These are phyloP conservation scores for Heliocidaris erythrogramma DNA, from an alignment of 35 echinoderm and acorn worm species.

Conservation along the genomic window DNA sequence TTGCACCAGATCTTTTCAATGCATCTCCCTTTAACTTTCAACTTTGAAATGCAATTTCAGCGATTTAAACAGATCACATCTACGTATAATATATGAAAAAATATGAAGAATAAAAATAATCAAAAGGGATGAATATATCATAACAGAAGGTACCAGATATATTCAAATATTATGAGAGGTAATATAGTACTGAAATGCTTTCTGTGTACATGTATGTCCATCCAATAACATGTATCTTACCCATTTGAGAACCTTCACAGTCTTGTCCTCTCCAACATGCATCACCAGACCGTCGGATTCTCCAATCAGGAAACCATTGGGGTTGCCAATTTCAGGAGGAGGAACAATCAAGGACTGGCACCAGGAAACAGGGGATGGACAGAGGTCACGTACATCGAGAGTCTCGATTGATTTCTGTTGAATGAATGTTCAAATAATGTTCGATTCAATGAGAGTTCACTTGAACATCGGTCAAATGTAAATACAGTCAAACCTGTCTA, in stretches of 20 bases:
- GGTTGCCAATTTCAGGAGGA: neutral
- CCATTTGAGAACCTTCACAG: neutral
- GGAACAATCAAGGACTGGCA: neutral
- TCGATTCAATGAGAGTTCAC: neutral
- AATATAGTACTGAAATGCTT: no score
- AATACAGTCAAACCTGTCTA: neutral
- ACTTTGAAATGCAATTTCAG: no score
- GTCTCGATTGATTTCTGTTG: neutral
- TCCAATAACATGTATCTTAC: neutral
- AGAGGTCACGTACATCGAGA: neutral
- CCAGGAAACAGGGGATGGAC: neutral
- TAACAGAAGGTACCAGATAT: no score
- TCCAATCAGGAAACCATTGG: neutral
- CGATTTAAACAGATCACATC: no score
- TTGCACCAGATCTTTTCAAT: no score
- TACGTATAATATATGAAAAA: no score
- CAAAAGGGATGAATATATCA: no score
- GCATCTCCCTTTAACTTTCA: no score
- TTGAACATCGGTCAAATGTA: neutral
- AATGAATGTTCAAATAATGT: neutral
- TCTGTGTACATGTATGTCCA: no score
- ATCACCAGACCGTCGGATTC: neutral
- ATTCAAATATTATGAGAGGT: no score
- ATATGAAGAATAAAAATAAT: no score
- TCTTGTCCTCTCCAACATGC: neutral